Evolutionary conservation across 2,797 vertebrate species (phyloP), one percentile per base, ranked within the genome.

Genomic region (Typhlichthys subterraneus): DNA sequence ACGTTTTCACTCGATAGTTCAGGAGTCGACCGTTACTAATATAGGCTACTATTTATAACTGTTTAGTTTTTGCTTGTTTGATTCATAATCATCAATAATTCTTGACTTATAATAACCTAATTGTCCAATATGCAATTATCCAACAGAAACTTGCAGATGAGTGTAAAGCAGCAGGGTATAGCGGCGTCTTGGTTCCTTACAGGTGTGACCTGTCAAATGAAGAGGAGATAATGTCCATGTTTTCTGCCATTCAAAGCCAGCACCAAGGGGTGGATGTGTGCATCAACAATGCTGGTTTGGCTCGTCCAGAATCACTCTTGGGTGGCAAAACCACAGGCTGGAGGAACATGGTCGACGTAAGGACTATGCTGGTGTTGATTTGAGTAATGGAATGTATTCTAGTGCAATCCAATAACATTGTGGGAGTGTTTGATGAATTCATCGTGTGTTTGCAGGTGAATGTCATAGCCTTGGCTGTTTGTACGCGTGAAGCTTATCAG

Each of bases 151-250:
- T 98, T 89, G 94, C 96, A 50, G 97, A 97, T 0, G 95, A 98
- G 80, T 98, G 95, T 82, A 94, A 97, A 92, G 98, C 96, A 0
- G 96, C 97, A 0, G 96, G 96, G 75, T 98, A 95, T 69, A 91
- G 89, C 0, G 96, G 97, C 52, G 95, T 93, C 3, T 91, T 99
- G 71, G 94, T 98, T 85, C 96, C 96, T 0, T 97, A 97, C 86
- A 98, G 96, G 87, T 99, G 97, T 1, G 96, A 99, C 75, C 92
- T 99, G 70, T 93, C 95, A 61, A 96, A 94, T 0, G 97, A 99
- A 80, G 97, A 98, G 63, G 97, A 98, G 88, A 99, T 99, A 85
- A 92, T 99, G 54, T 98, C 97, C 69, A 98, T 97, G 97, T 99
- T 99, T 80, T 99, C 96, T 0, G 96, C 96, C 3, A 94, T 99